Evolutionary conservation across 1,140 invertebrate species (phyloP).

Genomic region (Magallana ariakensis): DNA sequence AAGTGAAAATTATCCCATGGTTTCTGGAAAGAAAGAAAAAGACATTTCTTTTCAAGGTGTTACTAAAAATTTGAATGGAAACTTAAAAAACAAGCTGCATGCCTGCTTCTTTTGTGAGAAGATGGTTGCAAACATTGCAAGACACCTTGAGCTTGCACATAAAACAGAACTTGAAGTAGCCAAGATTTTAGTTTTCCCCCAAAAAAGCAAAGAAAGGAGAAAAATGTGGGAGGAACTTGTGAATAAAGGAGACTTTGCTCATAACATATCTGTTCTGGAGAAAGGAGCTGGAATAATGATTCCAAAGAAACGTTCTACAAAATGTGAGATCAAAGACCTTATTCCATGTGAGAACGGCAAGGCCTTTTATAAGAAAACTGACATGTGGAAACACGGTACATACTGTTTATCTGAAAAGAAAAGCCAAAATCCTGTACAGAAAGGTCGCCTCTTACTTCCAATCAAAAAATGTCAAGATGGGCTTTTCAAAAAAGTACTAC

Average conservation of each 20-base stretch:
- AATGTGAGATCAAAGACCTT: background rate
- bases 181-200: background rate
- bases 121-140: constrained; percentile 30
- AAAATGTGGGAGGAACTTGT: constrained; percentile 31
- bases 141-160: constrained; percentile 29
- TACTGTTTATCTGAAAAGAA: background rate
- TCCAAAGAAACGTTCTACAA: background rate
- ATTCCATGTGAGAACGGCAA: constrained; percentile 4
- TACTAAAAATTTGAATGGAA: background rate
- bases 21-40: background rate
- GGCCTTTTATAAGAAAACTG: constrained; percentile 7
- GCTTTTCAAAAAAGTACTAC: constrained; percentile 3
- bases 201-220: constrained; percentile 29
- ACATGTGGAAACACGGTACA: background rate
- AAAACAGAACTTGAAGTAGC: too few relatives aligned
- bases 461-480: constrained; percentile 32
- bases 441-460: constrained; percentile 2
- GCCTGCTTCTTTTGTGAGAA: background rate
- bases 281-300: constrained; percentile 30
- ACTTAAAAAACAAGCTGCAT: background rate
- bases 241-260: constrained; percentile 37
- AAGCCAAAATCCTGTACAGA: background rate
- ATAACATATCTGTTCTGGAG: constrained; percentile 1
- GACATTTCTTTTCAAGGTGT: constrained; percentile 1
- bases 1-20: background rate